Evolutionary conservation across 2,888 invertebrate genomes (phyloP), one percentile per base, ranked within the genome.

Genomic region (Alloscopus bannaensis): DNA sequence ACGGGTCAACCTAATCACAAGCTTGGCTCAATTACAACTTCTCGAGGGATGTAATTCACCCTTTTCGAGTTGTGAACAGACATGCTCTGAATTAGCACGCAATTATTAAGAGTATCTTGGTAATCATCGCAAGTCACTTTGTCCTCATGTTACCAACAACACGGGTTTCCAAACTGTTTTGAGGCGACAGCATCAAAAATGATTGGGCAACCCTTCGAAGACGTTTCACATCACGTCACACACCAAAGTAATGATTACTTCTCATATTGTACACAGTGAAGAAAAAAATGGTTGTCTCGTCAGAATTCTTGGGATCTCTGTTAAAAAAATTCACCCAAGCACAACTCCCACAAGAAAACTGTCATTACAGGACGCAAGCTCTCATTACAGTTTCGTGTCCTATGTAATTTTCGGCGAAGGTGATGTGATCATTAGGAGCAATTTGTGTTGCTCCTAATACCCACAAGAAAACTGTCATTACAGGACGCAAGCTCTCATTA

Each of bases 271-370:
- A n/a, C n/a, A n/a, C 2, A 42, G 42, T 8, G 13, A 13, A 6
- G 36, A 36, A 8, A 13, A 18, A 18, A n/a, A n/a, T n/a, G n/a
- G 40, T 42, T 70, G 77, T 77, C 77, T 77, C 69, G 70, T 77
- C 77, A 70, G 65, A 77, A 69, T 77, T 70, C 77, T 65, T 57
- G 57, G 70, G 77, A 77, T 70, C 62, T 73, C 47, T 72, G 26
- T 72, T 55, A 59, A 31, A 59, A 18, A n/a, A 50, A 36, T 36
- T 36, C 36, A 36, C 36, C 36, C 36, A 36, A 13, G 36, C 36
- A 6, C 52, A 6, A 3, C 3, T 55, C 31, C 29, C 20, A 52
- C 45, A 4, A 45, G 3, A 4, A 45, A 3, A 16, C 3, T 45
- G 18, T 45, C 57, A 22, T n/a, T 40, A 8, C 28, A 52, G 36